Base-by-base conservation (phyloP, 2,797 vertebrate genomes). In the Sebastes nivosus region DNA sequence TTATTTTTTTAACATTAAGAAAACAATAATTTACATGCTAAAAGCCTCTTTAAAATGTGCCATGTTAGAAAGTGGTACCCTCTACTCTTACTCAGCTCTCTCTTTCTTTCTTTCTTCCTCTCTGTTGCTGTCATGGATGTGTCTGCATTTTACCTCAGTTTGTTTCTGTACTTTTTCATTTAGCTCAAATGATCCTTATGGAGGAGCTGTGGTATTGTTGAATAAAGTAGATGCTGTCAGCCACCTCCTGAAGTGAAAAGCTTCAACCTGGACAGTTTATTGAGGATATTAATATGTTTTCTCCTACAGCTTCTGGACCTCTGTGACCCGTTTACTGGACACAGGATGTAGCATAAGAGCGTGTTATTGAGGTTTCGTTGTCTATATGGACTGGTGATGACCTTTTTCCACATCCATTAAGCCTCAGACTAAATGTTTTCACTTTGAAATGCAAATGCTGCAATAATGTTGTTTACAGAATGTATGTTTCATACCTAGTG, bases 201-300 rank as follows among this genome's bases (percentile, higher is more conserved):
- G 59, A 69, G 69, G 36, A 34, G 38, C 57, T 2, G 18, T 29
- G 61, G 13, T 64, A 30, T 30, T 61, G 74, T 25, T 55, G 25
- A 54, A 32, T 72, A 34, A 50, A 67, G 5, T 18, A n/a, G n/a
- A 68, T 20, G 2, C 22, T 32, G 25, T 74, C 65, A 58, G 55
- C 46, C 38, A 2, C 12, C 36, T 60, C 34, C 27, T 63, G 66
- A 71, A 63, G 25, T 60, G 38, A 79, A 52, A 27, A n/a, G 38
- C 54, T 75, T 74, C 14, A 71, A 77, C 52, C 22, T 24, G 52
- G 46, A 5, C 60, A 20, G 18, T 66, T 63, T 42, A 64, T 61
- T 30, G 46, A 81, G 24, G 25, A 13, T 36, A 65, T 73, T 71
- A 58, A 76, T 67, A 66, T 63, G 68, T 80, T 88, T 79, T 80